Conservation (phyloP, 1,140 invertebrate genomes). For the Platyura marginata region DNA sequence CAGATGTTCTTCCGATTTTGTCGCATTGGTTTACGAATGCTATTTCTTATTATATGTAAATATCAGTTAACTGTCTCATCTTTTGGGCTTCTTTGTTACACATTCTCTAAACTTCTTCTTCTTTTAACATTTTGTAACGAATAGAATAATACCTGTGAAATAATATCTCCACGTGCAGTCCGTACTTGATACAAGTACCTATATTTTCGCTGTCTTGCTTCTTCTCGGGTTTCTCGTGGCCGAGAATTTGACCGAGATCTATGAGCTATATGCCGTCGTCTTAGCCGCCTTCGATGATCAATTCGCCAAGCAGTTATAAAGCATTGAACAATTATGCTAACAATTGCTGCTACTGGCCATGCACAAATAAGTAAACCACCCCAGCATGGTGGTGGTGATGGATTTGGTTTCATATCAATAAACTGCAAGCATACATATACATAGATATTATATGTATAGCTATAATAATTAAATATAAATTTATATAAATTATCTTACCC, state of each 20-base stretch:
- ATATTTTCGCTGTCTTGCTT: conserved; percentile 64
- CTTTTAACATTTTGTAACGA: background rate
- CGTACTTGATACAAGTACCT: conserved; percentile 76
- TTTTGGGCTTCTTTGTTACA: no score
- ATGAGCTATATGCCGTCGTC: conserved; percentile 10
- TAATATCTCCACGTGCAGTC: conserved; percentile 73
- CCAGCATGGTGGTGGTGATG: conserved; percentile 20
- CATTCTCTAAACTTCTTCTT: background rate
- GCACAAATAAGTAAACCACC: conserved; percentile 19
- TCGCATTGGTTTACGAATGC: no score
- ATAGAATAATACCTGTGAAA: conserved; percentile 51
- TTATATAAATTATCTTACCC: no score
- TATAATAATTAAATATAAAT: no score
- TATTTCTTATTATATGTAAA: no score
- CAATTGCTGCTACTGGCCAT: conserved; percentile 19
- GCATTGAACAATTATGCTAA: conserved; percentile 23
- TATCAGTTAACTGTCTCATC: no score
- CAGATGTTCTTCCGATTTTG: no score
- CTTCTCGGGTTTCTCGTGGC: conserved; percentile 47
- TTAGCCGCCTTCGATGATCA: conserved; percentile 17
- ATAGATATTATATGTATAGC: no score
- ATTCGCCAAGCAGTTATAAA: conserved; percentile 24
- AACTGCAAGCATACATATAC: conserved; percentile 13
- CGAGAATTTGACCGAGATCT: conserved; percentile 11
- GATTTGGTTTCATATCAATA: conserved; percentile 20